These are phyloP conservation scores for Clarias laeviceps DNA, from an alignment of 2,797 vertebrate genomes.

Conservation along the genomic window DNA sequence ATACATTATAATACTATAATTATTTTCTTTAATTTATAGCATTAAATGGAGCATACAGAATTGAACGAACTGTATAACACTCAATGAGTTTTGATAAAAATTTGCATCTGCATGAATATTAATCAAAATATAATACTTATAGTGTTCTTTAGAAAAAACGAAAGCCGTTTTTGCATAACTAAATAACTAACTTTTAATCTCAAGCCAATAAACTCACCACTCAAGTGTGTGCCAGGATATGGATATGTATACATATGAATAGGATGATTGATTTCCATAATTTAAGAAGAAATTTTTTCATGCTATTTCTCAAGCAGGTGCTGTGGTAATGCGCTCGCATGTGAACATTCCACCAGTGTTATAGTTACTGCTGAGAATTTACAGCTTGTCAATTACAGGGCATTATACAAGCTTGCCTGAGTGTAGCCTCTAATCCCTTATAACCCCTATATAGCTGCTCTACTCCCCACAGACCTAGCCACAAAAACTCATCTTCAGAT, in stretches of 20 bases:
- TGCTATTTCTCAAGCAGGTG: neutral
- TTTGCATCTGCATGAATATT: neutral
- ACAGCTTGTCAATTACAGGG: conserved; percentile 59
- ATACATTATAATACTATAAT: neutral
- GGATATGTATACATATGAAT: neutral
- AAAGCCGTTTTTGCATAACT: neutral
- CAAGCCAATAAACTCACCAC: neutral
- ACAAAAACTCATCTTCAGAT: conserved; percentile 48
- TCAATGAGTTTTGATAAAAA: neutral
- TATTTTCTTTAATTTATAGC: neutral
- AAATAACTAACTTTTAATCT: neutral
- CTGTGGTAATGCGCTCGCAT: conserved; percentile 12
- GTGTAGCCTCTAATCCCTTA: conserved; percentile 59
- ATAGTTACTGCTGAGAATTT: conserved; percentile 57
- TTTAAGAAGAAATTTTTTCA: neutral
- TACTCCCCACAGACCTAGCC: conserved; percentile 62
- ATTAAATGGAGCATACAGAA: neutral
- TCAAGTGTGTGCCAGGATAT: neutral
- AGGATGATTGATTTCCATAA: neutral
- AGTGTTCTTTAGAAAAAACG: neutral
- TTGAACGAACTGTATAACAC: neutral
- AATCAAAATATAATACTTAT: neutral
- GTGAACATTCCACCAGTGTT: conserved; percentile 27
- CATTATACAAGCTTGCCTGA: conserved; percentile 61
- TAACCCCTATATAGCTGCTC: conserved; percentile 63